Evolutionary conservation across 1,140 invertebrate species (phyloP), one percentile per base, ranked within the genome.

Genomic region (Lithobius niger): DNA sequence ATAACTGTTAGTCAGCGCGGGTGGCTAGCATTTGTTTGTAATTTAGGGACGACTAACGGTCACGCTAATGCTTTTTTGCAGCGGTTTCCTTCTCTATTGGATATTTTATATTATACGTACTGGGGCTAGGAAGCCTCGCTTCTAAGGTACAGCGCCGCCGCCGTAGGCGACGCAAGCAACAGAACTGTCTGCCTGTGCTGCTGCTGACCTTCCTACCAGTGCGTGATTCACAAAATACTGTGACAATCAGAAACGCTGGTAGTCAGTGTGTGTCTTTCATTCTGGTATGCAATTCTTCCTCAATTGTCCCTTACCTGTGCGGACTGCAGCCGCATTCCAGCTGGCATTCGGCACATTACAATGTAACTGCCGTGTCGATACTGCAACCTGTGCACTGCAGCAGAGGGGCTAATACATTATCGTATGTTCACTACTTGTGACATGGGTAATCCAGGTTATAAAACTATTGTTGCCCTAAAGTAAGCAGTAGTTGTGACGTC

Each of bases 271-370:
- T 47, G 44, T 47, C 44, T 47, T 47, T 47, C 44, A 47, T 47
- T 47, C 44, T 47, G 44, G 19, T 47, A 47, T 47, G 44, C 44
- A 47, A 47, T n/a, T n/a, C n/a, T n/a, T n/a, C n/a, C n/a, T n/a
- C n/a, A n/a, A n/a, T n/a, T n/a, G n/a, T n/a, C n/a, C n/a, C n/a
- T n/a, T n/a, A n/a, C n/a, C n/a, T n/a, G n/a, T n/a, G n/a, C n/a
- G n/a, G n/a, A n/a, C n/a, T n/a, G n/a, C n/a, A n/a, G n/a, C n/a
- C n/a, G n/a, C n/a, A n/a, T n/a, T n/a, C n/a, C n/a, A n/a, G n/a
- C n/a, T n/a, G n/a, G n/a, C n/a, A n/a, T n/a, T n/a, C n/a, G n/a
- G n/a, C n/a, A n/a, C n/a, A n/a, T n/a, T n/a, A n/a, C n/a, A n/a
- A n/a, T n/a, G n/a, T n/a, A n/a, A n/a, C n/a, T n/a, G n/a, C n/a